A percentile compares a stretch with the other conserved stretches of the same genome.
These are phyloP conservation scores for Chymomyza costata DNA, from an alignment of 1,140 invertebrate species.

Conservation along the genomic window DNA sequence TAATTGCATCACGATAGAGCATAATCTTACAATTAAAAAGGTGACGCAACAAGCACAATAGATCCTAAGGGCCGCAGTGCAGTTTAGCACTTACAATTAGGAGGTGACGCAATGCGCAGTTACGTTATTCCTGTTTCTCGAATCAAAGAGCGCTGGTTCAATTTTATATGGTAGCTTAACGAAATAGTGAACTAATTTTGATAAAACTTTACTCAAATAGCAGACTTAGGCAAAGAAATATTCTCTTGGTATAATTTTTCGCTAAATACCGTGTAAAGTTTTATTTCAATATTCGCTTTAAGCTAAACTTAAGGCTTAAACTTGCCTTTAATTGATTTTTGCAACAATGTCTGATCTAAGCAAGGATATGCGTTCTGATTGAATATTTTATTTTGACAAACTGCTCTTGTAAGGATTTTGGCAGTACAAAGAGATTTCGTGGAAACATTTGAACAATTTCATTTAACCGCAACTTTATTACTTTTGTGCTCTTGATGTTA, in stretches of 20 bases:
- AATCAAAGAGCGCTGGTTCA: too few relatives aligned
- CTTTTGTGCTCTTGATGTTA: constrained; percentile 34
- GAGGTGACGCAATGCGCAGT: too few relatives aligned
- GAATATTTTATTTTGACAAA: not conserved
- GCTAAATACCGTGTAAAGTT: not conserved
- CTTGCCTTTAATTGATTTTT: not conserved
- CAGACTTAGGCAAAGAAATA: not conserved
- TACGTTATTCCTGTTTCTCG: too few relatives aligned
- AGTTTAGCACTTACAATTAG: too few relatives aligned
- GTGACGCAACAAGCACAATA: not conserved
- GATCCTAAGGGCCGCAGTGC: not conserved
- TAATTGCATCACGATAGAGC: too few relatives aligned
- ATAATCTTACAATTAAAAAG: too few relatives aligned
- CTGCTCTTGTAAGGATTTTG: not conserved
- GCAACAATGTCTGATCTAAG: not conserved
- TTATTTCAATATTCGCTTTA: too few relatives aligned
- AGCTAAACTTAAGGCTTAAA: too few relatives aligned
- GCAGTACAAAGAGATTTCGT: constrained; percentile 2
- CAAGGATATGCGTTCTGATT: too few relatives aligned
- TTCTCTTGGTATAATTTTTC: not conserved
- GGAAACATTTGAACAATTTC: constrained; percentile 69
- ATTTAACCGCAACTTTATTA: constrained; percentile 70
- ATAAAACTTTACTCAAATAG: too few relatives aligned
- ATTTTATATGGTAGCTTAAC: too few relatives aligned
- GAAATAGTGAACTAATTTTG: too few relatives aligned